These are phyloP conservation scores for Leptopilina syphax DNA, from an alignment of 2,888 invertebrate species.

Conservation along the genomic window DNA sequence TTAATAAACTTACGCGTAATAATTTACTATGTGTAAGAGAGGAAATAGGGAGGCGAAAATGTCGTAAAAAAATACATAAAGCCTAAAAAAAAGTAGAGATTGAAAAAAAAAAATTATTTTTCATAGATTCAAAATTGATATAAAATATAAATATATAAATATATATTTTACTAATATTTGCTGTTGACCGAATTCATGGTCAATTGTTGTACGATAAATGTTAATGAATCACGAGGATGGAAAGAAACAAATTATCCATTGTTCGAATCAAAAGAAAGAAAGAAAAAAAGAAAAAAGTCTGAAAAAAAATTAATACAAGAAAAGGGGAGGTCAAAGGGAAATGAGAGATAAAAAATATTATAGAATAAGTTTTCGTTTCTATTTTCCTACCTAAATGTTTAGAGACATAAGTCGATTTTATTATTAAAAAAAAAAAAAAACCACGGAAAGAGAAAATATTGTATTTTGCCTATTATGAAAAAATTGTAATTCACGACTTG, in stretches of 20 bases:
- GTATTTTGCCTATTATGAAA: constrained; percentile 44
- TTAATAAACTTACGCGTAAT: background rate
- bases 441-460: constrained; percentile 40
- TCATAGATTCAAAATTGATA: constrained; percentile 64
- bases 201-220: constrained; percentile 50
- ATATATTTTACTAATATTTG: constrained; percentile 66
- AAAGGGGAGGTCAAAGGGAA: constrained; percentile 40
- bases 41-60: constrained; percentile 9
- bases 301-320: constrained; percentile 18
- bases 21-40: constrained; percentile 1
- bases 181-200: constrained; percentile 42
- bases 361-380: constrained; percentile 61
- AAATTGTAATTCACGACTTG: constrained; percentile 9
- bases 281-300: background rate
- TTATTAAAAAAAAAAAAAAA: constrained; percentile 43
- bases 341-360: constrained; percentile 46
- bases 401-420: constrained; percentile 47
- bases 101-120: constrained; percentile 54
- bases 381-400: constrained; percentile 67
- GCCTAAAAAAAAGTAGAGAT: constrained; percentile 37
- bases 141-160: background rate
- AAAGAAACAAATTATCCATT: constrained; percentile 16
- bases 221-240: constrained; percentile 35
- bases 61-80: background rate
- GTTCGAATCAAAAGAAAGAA: constrained; percentile 16